Evolutionary conservation across 2,797 vertebrate genomes (phyloP).

Genomic region (Babyrousa celebensis): DNA sequence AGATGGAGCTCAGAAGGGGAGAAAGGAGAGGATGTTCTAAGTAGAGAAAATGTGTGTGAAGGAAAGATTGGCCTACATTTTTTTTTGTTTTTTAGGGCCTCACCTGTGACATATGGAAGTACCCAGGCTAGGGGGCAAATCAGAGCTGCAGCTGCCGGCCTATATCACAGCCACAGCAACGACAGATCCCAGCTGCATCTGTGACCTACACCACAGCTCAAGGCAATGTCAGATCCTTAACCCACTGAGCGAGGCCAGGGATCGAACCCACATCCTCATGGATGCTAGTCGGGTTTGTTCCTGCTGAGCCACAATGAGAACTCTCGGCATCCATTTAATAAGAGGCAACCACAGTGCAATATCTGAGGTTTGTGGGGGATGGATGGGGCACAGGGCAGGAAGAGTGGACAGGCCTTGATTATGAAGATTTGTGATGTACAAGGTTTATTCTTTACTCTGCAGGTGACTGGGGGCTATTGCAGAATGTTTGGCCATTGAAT

Average conservation of each 20-base stretch:
- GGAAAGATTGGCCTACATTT: neutral
- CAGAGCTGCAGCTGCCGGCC: no score
- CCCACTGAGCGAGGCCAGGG: no score
- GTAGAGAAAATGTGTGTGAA: neutral
- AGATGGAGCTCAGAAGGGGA: neutral
- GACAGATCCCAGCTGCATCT: no score
- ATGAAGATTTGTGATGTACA: neutral
- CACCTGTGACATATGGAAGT: no score
- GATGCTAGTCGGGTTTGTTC: no score
- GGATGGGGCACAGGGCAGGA: neutral
- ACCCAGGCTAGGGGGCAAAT: no score
- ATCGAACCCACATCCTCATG: no score
- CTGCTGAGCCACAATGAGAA: no score
- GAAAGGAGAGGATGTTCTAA: neutral
- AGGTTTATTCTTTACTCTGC: neutral
- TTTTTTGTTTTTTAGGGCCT: no score
- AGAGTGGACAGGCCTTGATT: neutral
- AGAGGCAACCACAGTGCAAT: neutral
- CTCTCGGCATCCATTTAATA: fast-evolving
- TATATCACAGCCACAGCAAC: no score
- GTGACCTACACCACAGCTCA: no score
- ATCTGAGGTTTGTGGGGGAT: fast-evolving
- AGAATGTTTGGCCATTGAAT: neutral
- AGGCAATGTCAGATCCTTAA: no score
- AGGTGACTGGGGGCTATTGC: neutral